phyloP scores from a whole-genome alignment of 2,888 invertebrate genomes.

The Drepanosiphum platanoidis region DNA sequence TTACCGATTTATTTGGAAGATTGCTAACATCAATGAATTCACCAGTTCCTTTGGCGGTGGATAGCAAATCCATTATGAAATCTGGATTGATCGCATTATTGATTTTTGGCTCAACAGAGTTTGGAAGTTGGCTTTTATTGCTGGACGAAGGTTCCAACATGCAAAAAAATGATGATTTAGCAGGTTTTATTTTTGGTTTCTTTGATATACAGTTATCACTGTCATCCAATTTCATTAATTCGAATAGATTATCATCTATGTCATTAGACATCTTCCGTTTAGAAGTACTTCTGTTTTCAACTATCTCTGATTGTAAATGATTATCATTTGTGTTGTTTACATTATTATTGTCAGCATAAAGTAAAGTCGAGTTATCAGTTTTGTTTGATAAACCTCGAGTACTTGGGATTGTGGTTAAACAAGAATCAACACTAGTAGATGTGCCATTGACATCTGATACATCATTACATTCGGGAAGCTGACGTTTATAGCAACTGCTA shows the following conservation, averaged over 20 bases:
- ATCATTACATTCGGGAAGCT: background rate
- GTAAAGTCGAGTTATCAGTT: background rate
- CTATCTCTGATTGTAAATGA: background rate
- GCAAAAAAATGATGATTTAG: background rate
- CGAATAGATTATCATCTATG: no score
- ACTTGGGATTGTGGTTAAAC: background rate
- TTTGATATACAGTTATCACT: no score
- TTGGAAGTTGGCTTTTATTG: background rate
- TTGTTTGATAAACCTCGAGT: background rate
- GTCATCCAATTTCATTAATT: slow-evolving; percentile 47
- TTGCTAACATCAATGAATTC: slow-evolving; percentile 44
- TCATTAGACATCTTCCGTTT: slow-evolving; percentile 48
- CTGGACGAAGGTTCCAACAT: background rate
- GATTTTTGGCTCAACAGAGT: background rate
- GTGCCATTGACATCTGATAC: background rate
- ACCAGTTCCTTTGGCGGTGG: slow-evolving; percentile 25
- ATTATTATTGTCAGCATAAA: background rate
- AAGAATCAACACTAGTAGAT: slow-evolving; percentile 2
- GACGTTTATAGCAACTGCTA: background rate
- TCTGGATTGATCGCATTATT: background rate
- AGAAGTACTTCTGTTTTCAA: background rate
- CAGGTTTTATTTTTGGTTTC: background rate
- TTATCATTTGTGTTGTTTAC: background rate
- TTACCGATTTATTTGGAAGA: slow-evolving; percentile 29
- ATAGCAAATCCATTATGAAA: slow-evolving; percentile 37